These are phyloP conservation scores for Oostethus manadensis DNA, from an alignment of 2,113 vertebrate genomes.

Conservation along the genomic window DNA sequence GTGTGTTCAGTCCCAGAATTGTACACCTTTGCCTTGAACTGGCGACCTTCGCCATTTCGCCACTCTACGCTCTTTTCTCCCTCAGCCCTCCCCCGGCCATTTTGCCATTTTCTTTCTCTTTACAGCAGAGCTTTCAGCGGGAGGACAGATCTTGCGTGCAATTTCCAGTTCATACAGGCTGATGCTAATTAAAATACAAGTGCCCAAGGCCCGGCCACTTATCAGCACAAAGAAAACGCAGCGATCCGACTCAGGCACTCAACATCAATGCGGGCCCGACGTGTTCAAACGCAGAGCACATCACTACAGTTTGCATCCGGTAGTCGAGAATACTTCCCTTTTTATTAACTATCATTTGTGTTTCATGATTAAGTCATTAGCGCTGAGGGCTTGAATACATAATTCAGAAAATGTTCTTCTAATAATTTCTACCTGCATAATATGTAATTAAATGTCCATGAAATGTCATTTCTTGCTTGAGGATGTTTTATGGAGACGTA, in stretches of 20 bases:
- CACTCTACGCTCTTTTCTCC: slow-evolving; percentile 21
- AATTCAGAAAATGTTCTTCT: too few species aligned
- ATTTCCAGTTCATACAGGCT: slow-evolving; percentile 48
- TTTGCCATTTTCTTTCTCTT: slow-evolving; percentile 41
- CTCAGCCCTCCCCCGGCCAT: slow-evolving; percentile 31
- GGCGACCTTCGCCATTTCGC: slow-evolving; percentile 36
- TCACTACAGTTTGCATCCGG: not conserved
- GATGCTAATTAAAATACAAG: slow-evolving; percentile 63
- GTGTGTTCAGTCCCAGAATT: not conserved
- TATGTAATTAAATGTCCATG: too few species aligned
- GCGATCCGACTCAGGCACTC: slow-evolving; percentile 35
- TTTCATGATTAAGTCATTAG: not conserved
- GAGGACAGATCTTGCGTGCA: slow-evolving; percentile 42
- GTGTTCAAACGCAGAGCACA: slow-evolving; percentile 21
- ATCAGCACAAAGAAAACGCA: slow-evolving; percentile 55
- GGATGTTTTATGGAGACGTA: too few species aligned
- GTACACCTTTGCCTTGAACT: slow-evolving; percentile 28
- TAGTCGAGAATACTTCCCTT: not conserved
- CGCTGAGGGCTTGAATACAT: too few species aligned
- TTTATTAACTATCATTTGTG: not conserved
- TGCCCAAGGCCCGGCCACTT: slow-evolving; percentile 56
- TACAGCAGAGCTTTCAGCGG: slow-evolving; percentile 21
- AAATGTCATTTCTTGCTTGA: too few species aligned
- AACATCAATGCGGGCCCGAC: slow-evolving; percentile 30
- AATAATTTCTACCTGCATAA: too few species aligned